A percentile compares a stretch with the other conserved stretches of the same genome.
phyloP scores from a whole-genome alignment of 2,797 vertebrate species.

The Todus mexicanus region DNA sequence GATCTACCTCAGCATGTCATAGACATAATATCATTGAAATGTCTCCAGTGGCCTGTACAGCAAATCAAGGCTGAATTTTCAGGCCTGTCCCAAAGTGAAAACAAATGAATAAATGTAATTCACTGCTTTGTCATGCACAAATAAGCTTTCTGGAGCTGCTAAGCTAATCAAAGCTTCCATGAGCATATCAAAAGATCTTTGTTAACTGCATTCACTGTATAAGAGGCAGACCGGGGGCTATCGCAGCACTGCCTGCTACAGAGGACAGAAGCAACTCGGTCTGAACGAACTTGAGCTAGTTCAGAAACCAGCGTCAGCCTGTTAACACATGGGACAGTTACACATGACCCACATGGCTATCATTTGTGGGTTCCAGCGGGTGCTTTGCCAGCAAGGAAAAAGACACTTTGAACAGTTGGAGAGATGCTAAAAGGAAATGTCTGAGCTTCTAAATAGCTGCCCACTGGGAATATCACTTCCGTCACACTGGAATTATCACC shows the following conservation, averaged over 20 bases:
- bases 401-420: neutral
- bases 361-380: neutral
- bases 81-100: neutral
- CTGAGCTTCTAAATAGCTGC: neutral
- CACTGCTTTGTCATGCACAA: neutral
- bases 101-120: neutral
- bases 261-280: neutral
- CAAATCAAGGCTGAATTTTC: neutral
- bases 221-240: neutral
- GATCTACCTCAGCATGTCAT: neutral
- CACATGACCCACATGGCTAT: neutral
- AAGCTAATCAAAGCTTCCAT: neutral
- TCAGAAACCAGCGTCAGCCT: neutral
- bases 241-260: neutral
- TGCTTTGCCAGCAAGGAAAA: neutral
- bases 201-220: neutral
- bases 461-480: neutral
- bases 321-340: neutral
- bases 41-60: neutral
- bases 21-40: neutral
- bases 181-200: neutral
- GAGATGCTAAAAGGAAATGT: slow-evolving; percentile 21
- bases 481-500: neutral
- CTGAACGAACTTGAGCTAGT: neutral
- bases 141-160: neutral